phyloP scores from a whole-genome alignment of 2,797 vertebrate genomes.

The Sebastes paucispinis region DNA sequence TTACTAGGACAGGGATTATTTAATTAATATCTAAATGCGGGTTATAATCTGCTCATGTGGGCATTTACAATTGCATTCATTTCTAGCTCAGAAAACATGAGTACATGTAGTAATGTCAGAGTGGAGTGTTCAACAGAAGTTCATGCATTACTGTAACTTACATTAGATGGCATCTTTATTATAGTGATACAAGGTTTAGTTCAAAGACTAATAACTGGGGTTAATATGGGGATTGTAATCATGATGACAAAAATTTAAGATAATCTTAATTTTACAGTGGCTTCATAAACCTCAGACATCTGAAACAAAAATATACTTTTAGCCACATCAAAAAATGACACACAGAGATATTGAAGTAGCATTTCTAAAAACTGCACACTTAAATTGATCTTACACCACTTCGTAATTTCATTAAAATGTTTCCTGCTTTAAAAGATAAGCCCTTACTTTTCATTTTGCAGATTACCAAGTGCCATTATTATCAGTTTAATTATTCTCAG shows the following conservation, averaged over 20 bases:
- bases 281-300: conserved; percentile 14
- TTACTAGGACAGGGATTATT: conserved; percentile 2
- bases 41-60: conserved; percentile 24
- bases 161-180: neutral
- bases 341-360: conserved; percentile 43
- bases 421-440: conserved; percentile 78
- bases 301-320: conserved; percentile 30
- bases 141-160: neutral
- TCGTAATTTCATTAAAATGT: conserved; percentile 79
- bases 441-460: conserved; percentile 72
- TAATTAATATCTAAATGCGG: conserved; percentile 1
- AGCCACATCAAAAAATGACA: conserved; percentile 50
- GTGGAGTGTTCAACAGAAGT: conserved; percentile 1
- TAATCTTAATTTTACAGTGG: conserved; percentile 24
- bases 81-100: neutral
- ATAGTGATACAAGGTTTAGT: neutral
- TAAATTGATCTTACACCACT: conserved; percentile 65
- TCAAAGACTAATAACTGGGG: conserved; percentile 9
- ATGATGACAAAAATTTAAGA: conserved; percentile 31
- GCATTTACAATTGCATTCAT: neutral
- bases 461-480: conserved; percentile 79
- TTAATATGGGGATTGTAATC: conserved; percentile 32
- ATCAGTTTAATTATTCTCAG: conserved; percentile 81
- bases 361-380: conserved; percentile 57
- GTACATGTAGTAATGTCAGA: neutral